These are phyloP conservation scores for Buphagus erythrorhynchus DNA, from an alignment of 2,797 vertebrate species.

Conservation along the genomic window DNA sequence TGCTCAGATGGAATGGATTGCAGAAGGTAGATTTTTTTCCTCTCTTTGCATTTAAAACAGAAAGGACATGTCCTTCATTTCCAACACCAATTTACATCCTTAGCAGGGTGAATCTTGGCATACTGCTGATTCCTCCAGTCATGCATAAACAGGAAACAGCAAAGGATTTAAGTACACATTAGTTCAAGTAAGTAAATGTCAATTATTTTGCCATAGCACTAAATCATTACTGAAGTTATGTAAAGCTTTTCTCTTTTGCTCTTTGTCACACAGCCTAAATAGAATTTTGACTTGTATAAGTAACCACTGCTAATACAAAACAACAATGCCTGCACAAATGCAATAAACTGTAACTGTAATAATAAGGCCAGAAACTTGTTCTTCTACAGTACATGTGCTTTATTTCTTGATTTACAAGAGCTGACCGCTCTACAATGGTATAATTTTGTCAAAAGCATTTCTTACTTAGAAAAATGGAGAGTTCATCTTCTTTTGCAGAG, in stretches of 20 bases:
- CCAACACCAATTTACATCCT: background rate
- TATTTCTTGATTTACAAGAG: background rate
- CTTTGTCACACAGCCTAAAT: background rate
- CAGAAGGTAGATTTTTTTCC: fast-evolving
- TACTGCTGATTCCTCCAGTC: background rate
- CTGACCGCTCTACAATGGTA: background rate
- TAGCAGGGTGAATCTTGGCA: background rate
- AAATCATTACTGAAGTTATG: background rate
- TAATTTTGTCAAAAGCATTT: background rate
- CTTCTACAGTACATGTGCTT: background rate
- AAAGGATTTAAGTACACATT: background rate
- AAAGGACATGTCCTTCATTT: background rate
- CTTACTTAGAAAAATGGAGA: conserved; percentile 85
- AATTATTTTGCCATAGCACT: background rate
- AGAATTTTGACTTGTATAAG: background rate
- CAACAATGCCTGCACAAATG: background rate
- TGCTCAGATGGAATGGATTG: background rate
- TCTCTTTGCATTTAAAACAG: background rate
- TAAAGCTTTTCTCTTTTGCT: background rate
- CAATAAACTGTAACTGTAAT: background rate
- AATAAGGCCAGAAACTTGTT: background rate
- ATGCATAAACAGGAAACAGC: background rate
- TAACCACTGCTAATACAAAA: background rate
- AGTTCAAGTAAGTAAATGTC: background rate
- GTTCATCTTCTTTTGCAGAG: conserved; percentile 70